phyloP scores from a whole-genome alignment of 2,888 invertebrate species.

The Deroplatys truncata region DNA sequence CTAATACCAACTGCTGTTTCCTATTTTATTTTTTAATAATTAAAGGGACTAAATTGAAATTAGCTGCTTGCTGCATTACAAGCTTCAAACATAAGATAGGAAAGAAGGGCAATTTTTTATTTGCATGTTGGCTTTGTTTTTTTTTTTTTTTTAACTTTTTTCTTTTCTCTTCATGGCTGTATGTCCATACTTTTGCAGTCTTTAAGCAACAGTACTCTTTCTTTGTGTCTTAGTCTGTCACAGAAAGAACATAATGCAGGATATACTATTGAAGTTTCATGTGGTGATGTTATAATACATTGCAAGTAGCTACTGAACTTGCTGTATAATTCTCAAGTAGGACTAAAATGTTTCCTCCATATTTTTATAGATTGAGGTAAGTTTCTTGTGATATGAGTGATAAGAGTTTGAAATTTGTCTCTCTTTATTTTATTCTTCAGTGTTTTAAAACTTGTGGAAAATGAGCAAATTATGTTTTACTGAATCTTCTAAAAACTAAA shows the following conservation, averaged over 20 bases:
- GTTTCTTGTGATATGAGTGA: neutral
- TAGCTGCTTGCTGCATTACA: no score
- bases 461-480: neutral
- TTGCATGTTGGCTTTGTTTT: neutral
- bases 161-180: neutral
- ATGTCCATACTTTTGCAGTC: neutral
- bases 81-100: no score
- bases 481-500: neutral
- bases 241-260: neutral
- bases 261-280: neutral
- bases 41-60: no score
- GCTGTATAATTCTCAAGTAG: neutral
- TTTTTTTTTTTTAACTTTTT: neutral
- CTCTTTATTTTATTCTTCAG: neutral
- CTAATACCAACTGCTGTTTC: no score
- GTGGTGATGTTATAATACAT: neutral
- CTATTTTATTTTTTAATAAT: no score
- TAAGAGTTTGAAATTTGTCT: neutral
- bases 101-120: neutral
- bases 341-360: conserved; percentile 9
- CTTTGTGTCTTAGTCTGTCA: neutral
- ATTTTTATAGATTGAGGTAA: neutral
- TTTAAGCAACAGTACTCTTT: neutral
- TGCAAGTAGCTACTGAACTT: neutral
- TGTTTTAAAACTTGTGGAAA: neutral